These are phyloP conservation scores for Biston stratarius DNA, from an alignment of 2,888 invertebrate genomes.

Conservation along the genomic window DNA sequence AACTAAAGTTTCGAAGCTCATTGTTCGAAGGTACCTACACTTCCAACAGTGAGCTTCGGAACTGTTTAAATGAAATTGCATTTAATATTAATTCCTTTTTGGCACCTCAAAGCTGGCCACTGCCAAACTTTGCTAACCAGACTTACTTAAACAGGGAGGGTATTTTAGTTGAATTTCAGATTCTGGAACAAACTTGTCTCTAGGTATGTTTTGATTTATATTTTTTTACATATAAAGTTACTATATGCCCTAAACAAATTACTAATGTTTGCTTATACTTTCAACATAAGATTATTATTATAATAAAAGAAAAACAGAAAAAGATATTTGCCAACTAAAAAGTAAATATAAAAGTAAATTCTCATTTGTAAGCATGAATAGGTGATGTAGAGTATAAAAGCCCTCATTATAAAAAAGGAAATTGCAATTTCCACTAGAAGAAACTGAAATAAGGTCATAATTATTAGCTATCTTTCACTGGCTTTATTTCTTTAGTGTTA, in stretches of 20 bases:
- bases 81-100: slow-evolving; percentile 59
- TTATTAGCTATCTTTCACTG: slow-evolving; percentile 68
- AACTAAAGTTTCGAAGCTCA: neutral
- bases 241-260: too few species aligned
- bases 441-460: slow-evolving; percentile 82
- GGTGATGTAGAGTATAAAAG: slow-evolving; percentile 72
- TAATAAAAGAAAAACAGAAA: neutral
- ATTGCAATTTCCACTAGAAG: slow-evolving; percentile 78
- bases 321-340: neutral
- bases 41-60: too few species aligned
- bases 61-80: slow-evolving; percentile 54
- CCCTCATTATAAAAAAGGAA: slow-evolving; percentile 84
- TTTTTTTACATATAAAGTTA: neutral
- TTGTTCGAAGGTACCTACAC: neutral
- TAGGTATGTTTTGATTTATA: neutral
- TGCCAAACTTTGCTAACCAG: slow-evolving; percentile 48
- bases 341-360: slow-evolving; percentile 3
- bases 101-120: slow-evolving; percentile 53
- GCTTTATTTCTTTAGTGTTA: slow-evolving; percentile 57
- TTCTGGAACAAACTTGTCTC: slow-evolving; percentile 63
- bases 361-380: slow-evolving; percentile 50
- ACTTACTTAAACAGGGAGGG: slow-evolving; percentile 47
- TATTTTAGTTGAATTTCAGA: slow-evolving; percentile 60
- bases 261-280: neutral
- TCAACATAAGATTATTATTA: neutral